These are phyloP conservation scores for Apotomis betuletana DNA, from an alignment of 2,888 invertebrate species.

Conservation along the genomic window DNA sequence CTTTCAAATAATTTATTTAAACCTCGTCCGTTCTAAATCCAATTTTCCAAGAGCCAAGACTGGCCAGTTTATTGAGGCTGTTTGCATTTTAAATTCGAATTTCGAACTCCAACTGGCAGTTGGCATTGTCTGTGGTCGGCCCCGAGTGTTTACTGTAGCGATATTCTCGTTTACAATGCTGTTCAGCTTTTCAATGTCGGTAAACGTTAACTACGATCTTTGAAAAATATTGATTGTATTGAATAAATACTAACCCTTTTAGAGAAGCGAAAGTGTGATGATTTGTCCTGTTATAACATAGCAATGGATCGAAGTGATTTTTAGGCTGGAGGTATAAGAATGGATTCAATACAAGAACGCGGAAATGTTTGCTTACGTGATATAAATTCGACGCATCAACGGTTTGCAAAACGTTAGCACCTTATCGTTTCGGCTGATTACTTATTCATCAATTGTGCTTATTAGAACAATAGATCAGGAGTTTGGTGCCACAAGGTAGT, in stretches of 20 bases:
- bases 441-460: too few relatives aligned
- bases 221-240: neutral
- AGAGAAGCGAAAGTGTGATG: too few relatives aligned
- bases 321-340: too few relatives aligned
- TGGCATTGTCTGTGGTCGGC: constrained; percentile 4
- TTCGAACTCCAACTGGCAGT: constrained; percentile 12
- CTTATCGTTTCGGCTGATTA: too few relatives aligned
- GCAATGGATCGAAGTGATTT: too few relatives aligned
- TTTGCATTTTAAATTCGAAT: constrained; percentile 34
- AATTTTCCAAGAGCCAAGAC: constrained; percentile 31
- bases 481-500: too few relatives aligned
- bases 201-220: neutral
- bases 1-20: constrained; percentile 4
- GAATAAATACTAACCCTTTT: neutral
- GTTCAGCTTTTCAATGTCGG: neutral
- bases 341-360: too few relatives aligned
- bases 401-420: too few relatives aligned
- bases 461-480: too few relatives aligned
- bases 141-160: constrained; percentile 6
- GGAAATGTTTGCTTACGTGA: too few relatives aligned
- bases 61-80: constrained; percentile 28
- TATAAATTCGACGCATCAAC: too few relatives aligned
- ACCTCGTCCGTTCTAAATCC: constrained; percentile 14
- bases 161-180: neutral
- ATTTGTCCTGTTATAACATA: too few relatives aligned